These are phyloP conservation scores for Laothoe populi DNA, from an alignment of 2,888 invertebrate species.

Conservation along the genomic window DNA sequence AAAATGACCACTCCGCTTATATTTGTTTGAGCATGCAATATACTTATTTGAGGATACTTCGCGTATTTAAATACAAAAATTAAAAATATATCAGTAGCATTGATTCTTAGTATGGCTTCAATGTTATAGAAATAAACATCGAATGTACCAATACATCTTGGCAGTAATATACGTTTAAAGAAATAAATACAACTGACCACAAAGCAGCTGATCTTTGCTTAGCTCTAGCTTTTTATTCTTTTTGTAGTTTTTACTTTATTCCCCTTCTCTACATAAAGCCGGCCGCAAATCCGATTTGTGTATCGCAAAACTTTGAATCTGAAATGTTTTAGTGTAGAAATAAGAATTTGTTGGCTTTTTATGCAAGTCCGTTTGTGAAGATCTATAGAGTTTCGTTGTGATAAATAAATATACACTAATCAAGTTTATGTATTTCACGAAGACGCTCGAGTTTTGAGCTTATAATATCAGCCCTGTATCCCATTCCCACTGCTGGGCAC, in stretches of 20 bases:
- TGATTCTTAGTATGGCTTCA: neutral
- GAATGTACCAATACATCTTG: neutral
- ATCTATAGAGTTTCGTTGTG: neutral
- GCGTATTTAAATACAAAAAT: too few relatives aligned
- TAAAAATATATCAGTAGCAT: too few relatives aligned
- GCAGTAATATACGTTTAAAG: neutral
- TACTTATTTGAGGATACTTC: too few relatives aligned
- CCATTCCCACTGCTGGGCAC: too few relatives aligned
- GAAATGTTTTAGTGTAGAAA: conserved; percentile 9
- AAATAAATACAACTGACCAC: conserved; percentile 38
- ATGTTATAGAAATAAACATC: neutral
- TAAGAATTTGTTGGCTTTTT: conserved; percentile 21
- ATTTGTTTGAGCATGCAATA: too few relatives aligned
- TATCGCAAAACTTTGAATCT: conserved; percentile 23
- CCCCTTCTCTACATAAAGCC: conserved; percentile 47
- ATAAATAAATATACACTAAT: neutral
- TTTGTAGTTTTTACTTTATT: conserved; percentile 48
- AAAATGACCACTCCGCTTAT: too few relatives aligned
- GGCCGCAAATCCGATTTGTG: conserved; percentile 62
- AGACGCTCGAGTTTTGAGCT: too few relatives aligned
- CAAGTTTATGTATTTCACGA: neutral
- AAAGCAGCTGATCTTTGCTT: conserved; percentile 43
- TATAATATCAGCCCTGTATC: too few relatives aligned
- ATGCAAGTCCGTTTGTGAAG: conserved; percentile 5
- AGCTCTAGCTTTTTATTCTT: conserved; percentile 45